phyloP scores from a whole-genome alignment of 2,888 invertebrate species.

The Clepsis dumicolana region DNA sequence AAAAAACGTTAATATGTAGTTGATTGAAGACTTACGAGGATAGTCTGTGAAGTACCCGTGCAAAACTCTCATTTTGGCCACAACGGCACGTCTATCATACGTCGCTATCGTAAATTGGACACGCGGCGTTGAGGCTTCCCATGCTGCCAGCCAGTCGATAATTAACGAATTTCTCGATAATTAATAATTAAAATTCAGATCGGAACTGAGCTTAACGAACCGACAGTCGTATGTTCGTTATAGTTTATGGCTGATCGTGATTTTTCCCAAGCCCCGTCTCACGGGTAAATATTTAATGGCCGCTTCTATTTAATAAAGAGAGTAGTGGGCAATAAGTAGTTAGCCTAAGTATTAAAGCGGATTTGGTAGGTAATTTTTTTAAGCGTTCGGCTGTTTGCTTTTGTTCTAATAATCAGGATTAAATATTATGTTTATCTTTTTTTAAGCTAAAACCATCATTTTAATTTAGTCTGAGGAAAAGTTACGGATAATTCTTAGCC shows the following conservation, averaged over 20 bases:
- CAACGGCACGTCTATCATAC: slow-evolving; percentile 3
- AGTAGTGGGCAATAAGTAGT: neutral
- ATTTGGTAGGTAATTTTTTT: neutral
- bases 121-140: slow-evolving; percentile 18
- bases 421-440: too few species aligned
- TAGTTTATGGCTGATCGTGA: slow-evolving; percentile 22
- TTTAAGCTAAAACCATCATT: too few species aligned
- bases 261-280: slow-evolving; percentile 22
- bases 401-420: neutral
- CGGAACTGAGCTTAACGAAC: slow-evolving; percentile 37
- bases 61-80: slow-evolving; percentile 21
- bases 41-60: neutral
- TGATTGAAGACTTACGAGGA: too few species aligned
- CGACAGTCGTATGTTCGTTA: slow-evolving; percentile 24
- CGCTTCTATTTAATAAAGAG: slow-evolving; percentile 1
- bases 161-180: slow-evolving; percentile 40
- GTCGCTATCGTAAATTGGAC: slow-evolving; percentile 21
- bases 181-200: slow-evolving; percentile 41
- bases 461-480: too few species aligned
- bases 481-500: too few species aligned
- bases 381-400: neutral
- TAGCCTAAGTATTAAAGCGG: neutral
- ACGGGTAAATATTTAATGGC: slow-evolving; percentile 34
- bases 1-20: too few species aligned
- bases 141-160: slow-evolving; percentile 30